Conservation (phyloP, 2,797 vertebrate genomes). For the Tauraco hartlaubi region DNA sequence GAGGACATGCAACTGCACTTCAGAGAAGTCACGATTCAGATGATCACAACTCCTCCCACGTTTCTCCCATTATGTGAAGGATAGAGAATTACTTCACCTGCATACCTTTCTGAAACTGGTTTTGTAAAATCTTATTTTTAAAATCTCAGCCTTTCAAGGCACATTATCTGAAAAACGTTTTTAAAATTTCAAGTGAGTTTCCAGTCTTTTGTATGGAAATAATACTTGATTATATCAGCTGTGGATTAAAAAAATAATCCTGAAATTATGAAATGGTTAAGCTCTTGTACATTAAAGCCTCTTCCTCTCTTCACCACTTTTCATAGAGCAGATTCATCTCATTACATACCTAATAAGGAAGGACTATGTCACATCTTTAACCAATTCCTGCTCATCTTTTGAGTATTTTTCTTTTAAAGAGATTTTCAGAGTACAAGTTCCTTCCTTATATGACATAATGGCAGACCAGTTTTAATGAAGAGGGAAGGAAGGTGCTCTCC, state of each 20-base stretch:
- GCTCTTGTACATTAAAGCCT: background rate
- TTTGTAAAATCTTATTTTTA: background rate
- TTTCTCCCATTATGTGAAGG: background rate
- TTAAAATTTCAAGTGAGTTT: background rate
- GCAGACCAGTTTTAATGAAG: background rate
- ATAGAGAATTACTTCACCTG: background rate
- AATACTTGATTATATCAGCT: background rate
- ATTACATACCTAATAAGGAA: background rate
- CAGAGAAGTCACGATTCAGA: constrained; percentile 18
- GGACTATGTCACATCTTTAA: background rate
- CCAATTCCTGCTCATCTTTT: background rate
- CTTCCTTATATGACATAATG: background rate
- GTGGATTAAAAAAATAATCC: background rate
- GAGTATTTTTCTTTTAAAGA: background rate
- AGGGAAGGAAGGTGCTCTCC: background rate
- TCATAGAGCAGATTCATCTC: background rate
- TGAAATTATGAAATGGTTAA: background rate
- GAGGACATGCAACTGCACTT: background rate
- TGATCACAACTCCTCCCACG: background rate
- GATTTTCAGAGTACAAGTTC: background rate
- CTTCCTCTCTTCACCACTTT: background rate
- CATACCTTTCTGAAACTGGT: background rate
- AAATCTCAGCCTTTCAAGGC: background rate
- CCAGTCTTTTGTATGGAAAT: background rate
- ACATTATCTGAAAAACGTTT: fast-evolving